A percentile compares a stretch with the other conserved stretches of the same genome.
Evolutionary conservation across 2,113 vertebrate genomes (phyloP).

Genomic region (Scatophagus argus): DNA sequence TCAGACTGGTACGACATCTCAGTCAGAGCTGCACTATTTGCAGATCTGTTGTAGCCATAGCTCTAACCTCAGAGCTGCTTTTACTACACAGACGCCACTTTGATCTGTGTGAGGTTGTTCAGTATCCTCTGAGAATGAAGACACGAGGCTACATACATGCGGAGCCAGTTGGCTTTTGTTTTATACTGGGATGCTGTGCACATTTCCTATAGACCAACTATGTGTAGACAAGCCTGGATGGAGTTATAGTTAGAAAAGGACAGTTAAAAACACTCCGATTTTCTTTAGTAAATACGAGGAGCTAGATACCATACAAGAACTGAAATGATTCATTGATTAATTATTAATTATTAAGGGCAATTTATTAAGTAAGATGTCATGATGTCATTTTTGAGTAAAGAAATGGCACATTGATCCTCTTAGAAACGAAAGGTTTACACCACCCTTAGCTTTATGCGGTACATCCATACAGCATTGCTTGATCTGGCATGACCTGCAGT

Average conservation of each 20-base stretch:
- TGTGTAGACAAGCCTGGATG: not conserved
- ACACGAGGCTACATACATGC: not conserved
- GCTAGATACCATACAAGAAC: not conserved
- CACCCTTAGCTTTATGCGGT: not conserved
- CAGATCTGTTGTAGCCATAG: conserved; percentile 43
- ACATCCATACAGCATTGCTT: not conserved
- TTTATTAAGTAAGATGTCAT: not conserved
- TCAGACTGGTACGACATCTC: not conserved
- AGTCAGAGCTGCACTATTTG: conserved; percentile 22
- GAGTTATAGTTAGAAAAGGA: not conserved
- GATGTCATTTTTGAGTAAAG: not conserved
- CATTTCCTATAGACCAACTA: not conserved
- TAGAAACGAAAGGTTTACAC: not conserved
- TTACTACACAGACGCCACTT: conserved; percentile 38
- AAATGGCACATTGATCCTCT: not conserved
- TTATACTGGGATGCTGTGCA: not conserved
- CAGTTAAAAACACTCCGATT: not conserved
- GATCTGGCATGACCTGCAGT: not conserved
- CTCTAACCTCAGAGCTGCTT: conserved; percentile 43
- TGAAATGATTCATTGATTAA: not conserved
- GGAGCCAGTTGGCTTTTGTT: not conserved
- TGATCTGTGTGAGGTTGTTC: conserved; percentile 21
- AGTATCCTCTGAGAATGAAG: conserved; percentile 17
- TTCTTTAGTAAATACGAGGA: not conserved
- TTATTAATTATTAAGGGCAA: not conserved